Base-by-base conservation (phyloP, 2,797 vertebrate genomes). In the Astyanax mexicanus region DNA sequence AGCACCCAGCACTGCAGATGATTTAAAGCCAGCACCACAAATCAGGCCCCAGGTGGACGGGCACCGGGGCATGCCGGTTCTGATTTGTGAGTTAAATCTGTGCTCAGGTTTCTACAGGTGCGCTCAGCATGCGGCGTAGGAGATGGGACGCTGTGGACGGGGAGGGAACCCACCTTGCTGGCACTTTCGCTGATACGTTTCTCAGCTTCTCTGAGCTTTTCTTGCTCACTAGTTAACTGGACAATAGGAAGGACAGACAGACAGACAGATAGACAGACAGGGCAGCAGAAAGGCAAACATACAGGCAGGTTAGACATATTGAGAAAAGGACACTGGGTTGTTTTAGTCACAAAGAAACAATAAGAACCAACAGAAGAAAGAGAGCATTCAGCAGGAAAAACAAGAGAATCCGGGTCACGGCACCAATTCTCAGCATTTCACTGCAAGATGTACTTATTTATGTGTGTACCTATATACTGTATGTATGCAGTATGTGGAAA, bases 221-320 rank as follows among this genome's bases (percentile, higher is more conserved):
- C 86, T 88, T 79, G 90, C 86, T 92, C 92, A 89, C 88, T 88
- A 91, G 88, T 89, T 90, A 93, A 92, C 92, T 94, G 89, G 88
- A 82, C 86, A 89, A 72, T n/a, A 86, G 62, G 84, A 79, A 80
- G 81, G 74, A 84, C 67, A 85, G 57, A 81, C 72, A 84, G 44
- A 74, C 60, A 79, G 58, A 86, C 72, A 87, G 38, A 78, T 57
- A 84, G 38, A 82, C 54, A 80, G 49, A 80, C 44, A 84, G 71
- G 83, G 85, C 69, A 89, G 83, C 75, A 88, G 66, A 89, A 70
- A 85, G 84, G 83, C 35, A 89, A 75, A 90, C 42, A 89, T 78
- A 86, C 2, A 35, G 77, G 25, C 81, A 77, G 73, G 86, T 91
- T 89, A 82, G 81, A 80, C 15, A 87, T 84, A 89, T 12, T 80